Base-by-base conservation (phyloP, 2,797 vertebrate genomes). In the Crocidura indochinensis region DNA sequence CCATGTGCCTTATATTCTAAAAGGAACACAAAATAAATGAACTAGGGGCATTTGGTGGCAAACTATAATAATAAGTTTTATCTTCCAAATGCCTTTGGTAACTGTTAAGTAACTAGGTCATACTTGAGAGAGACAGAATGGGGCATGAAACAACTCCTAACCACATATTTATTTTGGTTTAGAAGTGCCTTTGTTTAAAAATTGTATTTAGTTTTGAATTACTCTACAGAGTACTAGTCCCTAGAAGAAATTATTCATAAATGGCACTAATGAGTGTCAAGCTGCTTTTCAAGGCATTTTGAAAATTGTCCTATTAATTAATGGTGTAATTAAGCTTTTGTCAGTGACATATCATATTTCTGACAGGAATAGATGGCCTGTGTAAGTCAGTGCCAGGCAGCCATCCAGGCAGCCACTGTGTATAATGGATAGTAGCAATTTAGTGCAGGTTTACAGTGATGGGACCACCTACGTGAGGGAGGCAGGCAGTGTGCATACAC, bases 251-350 rank as follows among this genome's bases (percentile, higher is more conserved):
- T 99, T 97, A 98, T 98, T 99, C 98, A 98, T 96, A 97, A 98
- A 98, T 98, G 97, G 97, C 98, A 98, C 98, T 99, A 99, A 98
- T 98, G 98, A 99, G 98, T 98, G 98, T 98, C 98, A 98, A 99
- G 98, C 98, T 97, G 98, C 97, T 97, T 98, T 98, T 98, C 97
- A 98, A 97, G 97, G 97, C 98, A 98, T 98, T 99, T 98, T 98
- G 98, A 99, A 98, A 99, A 99, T 98, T 98, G 97, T 99, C 98
- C 98, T 98, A 99, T 99, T 99, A 99, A 99, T 99, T 99, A 99
- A 99, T 99, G 98, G 98, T 98, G 98, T 99, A 99, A 99, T 99
- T 99, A 99, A 99, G 98, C 98, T 98, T 99, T 99, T 99, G 99
- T 99, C 99, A 99, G 98, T 99, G 98, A 99, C 98, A 98, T 98